Percentiles rank a stretch among this genome's conserved stretches.
These are phyloP conservation scores for Melipona quadrifasciata DNA, from an alignment of 1,140 invertebrate species.

Conservation along the genomic window DNA sequence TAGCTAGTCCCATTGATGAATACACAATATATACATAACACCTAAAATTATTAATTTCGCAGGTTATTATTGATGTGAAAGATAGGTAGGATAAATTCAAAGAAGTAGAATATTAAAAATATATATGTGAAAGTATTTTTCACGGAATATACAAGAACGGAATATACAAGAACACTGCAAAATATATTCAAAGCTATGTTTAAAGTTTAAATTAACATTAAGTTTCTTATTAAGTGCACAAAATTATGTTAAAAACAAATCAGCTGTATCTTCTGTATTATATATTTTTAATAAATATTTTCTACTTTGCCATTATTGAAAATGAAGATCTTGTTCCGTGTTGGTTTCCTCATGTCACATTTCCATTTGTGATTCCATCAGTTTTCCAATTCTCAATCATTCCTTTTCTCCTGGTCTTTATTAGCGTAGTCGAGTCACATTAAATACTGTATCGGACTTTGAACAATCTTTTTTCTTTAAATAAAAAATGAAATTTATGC, in stretches of 20 bases:
- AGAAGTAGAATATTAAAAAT: constrained; percentile 5
- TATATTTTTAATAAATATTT: constrained; percentile 24
- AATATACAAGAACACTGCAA: too few species aligned
- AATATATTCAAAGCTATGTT: neutral
- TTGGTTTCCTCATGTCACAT: neutral
- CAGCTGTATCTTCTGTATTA: neutral
- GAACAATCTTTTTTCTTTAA: neutral
- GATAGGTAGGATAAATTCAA: constrained; percentile 61
- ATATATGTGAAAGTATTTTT: neutral
- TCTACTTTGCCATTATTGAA: neutral
- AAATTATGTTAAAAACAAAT: neutral
- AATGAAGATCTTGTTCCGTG: neutral
- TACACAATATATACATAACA: neutral
- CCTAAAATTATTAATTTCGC: constrained; percentile 36
- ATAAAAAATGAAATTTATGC: neutral
- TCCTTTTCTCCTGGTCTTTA: neutral
- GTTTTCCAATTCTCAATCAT: neutral
- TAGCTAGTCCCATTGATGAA: neutral
- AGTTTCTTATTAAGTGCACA: neutral
- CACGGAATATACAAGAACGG: too few species aligned
- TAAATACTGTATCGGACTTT: too few species aligned
- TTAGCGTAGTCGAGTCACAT: too few species aligned
- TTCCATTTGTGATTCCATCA: neutral
- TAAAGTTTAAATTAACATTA: constrained; percentile 6
- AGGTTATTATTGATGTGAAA: constrained; percentile 74